A percentile compares a stretch with the other conserved stretches of the same genome.
These are phyloP conservation scores for Saimiri boliviensis DNA, from an alignment of 2,113 vertebrate genomes.

Conservation along the genomic window DNA sequence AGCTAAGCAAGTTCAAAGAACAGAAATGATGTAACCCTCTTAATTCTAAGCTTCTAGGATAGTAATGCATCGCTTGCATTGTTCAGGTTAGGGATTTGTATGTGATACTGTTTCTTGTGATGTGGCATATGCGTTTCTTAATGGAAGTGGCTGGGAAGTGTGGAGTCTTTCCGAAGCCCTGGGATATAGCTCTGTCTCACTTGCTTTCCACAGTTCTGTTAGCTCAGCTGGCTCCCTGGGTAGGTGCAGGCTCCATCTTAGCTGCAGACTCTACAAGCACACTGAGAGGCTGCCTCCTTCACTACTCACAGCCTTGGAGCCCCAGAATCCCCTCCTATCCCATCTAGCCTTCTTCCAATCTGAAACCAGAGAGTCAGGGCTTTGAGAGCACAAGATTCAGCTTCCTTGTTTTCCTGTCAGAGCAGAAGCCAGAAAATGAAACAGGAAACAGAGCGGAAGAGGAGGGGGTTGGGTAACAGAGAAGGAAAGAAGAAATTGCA, in stretches of 20 bases:
- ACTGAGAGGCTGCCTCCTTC: conserved; percentile 5
- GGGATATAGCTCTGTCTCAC: neutral
- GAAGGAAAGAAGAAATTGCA: conserved; percentile 60
- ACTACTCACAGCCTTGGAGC: neutral
- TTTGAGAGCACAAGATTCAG: conserved; percentile 49
- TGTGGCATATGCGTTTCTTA: conserved; percentile 10
- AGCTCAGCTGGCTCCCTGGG: conserved; percentile 4
- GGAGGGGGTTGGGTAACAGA: conserved; percentile 53
- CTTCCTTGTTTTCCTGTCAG: conserved; percentile 58
- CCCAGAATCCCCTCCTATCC: neutral
- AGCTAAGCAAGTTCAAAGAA: conserved; percentile 38
- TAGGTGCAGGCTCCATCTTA: conserved; percentile 64
- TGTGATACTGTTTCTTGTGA: conserved; percentile 12
- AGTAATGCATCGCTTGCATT: neutral
- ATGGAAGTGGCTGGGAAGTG: neutral
- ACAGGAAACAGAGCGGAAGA: conserved; percentile 73
- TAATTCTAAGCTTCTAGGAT: conserved; percentile 28
- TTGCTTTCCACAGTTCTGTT: conserved; percentile 11
- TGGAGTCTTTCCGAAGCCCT: neutral
- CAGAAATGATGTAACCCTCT: conserved; percentile 21
- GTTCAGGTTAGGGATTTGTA: neutral
- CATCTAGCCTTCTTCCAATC: conserved; percentile 9
- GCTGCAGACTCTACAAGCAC: conserved; percentile 45
- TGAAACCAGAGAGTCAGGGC: conserved; percentile 33
- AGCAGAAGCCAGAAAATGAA: conserved; percentile 74